Conservation (phyloP, 2,113 vertebrate species). For the Dipodomys stephensi region DNA sequence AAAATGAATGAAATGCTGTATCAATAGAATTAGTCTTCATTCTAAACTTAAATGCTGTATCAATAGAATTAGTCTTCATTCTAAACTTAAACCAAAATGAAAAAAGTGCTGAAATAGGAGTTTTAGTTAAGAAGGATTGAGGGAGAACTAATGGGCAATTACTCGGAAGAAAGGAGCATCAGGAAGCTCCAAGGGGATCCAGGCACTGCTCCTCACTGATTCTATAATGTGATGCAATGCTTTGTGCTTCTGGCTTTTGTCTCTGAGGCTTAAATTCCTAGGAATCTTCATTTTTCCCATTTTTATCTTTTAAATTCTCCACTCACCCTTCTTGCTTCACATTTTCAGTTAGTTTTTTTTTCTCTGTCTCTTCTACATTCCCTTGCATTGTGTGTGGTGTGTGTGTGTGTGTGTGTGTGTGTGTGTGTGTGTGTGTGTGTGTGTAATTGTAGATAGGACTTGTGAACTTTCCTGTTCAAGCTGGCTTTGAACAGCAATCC, state of each 20-base stretch:
- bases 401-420: no score
- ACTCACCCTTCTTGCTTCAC: background rate
- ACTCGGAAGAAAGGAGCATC: background rate
- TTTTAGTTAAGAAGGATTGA: slow-evolving; percentile 39
- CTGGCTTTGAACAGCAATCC: no score
- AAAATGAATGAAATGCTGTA: slow-evolving; percentile 44
- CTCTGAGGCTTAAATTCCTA: background rate
- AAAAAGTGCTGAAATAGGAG: background rate
- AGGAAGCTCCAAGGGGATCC: background rate
- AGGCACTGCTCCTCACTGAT: background rate
- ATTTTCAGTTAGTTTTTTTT: slow-evolving; percentile 23
- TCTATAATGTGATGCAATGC: background rate
- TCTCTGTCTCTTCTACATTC: no score
- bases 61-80: background rate
- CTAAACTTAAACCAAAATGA: slow-evolving; percentile 21
- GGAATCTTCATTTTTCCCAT: background rate
- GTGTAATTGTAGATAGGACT: no score
- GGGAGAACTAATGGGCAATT: background rate
- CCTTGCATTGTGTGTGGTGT: no score
- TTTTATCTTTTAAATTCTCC: background rate
- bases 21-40: background rate
- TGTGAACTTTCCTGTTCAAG: no score
- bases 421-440: no score
- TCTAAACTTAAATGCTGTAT: slow-evolving; percentile 24
- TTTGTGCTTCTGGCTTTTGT: background rate